phyloP scores from a whole-genome alignment of 2,113 vertebrate species.

The Callipepla squamata region DNA sequence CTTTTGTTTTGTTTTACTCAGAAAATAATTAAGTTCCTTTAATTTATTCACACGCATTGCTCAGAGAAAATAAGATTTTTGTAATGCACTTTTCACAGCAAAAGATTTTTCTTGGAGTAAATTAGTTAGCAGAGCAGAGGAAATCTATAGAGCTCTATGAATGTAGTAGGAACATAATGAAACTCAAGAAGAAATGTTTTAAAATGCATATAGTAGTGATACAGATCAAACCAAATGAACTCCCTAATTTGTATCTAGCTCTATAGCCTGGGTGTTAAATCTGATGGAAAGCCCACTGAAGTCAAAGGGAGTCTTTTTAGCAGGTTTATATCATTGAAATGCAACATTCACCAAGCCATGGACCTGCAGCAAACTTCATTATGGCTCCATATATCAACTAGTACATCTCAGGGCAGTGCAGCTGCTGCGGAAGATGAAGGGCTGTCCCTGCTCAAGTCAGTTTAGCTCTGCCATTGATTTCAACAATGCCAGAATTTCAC shows the following conservation, averaged over 20 bases:
- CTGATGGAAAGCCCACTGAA: conserved; percentile 55
- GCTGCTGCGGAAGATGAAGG: not conserved
- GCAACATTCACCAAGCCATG: conserved; percentile 20
- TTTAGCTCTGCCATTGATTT: not conserved
- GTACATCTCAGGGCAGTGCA: not conserved
- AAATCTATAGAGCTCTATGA: conserved; percentile 47
- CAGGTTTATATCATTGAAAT: conserved; percentile 48
- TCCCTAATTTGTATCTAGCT: conserved; percentile 37
- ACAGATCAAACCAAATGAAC: conserved; percentile 56
- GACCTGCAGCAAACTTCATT: conserved; percentile 35
- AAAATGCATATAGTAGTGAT: conserved; percentile 25
- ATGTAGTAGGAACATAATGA: conserved; percentile 44
- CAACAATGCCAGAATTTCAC: not conserved
- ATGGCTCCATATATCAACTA: conserved; percentile 18
- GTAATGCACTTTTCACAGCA: conserved; percentile 47
- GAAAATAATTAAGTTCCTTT: conserved; percentile 66
- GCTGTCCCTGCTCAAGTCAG: not conserved
- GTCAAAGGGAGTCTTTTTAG: conserved; percentile 44
- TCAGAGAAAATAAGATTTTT: conserved; percentile 60
- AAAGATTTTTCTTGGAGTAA: conserved; percentile 62
- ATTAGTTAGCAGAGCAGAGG: conserved; percentile 45
- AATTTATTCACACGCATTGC: conserved; percentile 48
- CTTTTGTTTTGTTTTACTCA: conserved; percentile 53
- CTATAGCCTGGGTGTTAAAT: conserved; percentile 20
- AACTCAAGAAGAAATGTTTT: conserved; percentile 43